These are phyloP conservation scores for Myotis davidii DNA, from an alignment of 2,113 vertebrate genomes.

Conservation along the genomic window DNA sequence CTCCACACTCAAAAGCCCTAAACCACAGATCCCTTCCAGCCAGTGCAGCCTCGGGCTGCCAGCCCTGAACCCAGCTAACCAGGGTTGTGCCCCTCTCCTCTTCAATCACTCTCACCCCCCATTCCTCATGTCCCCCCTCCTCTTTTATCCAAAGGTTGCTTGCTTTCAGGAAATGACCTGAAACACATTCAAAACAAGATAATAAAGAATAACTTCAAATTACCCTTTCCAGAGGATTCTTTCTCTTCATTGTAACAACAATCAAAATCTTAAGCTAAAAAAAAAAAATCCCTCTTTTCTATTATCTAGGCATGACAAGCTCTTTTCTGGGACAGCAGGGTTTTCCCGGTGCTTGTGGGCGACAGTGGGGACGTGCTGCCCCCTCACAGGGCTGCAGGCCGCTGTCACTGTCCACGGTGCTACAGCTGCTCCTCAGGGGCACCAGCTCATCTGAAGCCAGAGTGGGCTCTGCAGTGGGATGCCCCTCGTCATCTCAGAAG, in stretches of 20 bases:
- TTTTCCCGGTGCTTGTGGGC: neutral
- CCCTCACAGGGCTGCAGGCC: neutral
- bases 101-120: neutral
- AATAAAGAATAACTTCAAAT: neutral
- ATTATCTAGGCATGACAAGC: neutral
- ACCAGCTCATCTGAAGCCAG: neutral
- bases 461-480: rapidly evolving
- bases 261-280: neutral
- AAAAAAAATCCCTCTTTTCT: neutral
- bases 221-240: neutral
- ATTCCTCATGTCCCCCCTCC: neutral
- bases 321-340: neutral
- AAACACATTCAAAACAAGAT: conserved; percentile 31
- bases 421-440: neutral
- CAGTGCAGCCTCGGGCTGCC: neutral
- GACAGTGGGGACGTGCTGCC: neutral
- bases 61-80: neutral
- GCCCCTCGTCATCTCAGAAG: neutral
- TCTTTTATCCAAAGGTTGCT: neutral
- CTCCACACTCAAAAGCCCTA: neutral
- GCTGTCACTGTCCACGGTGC: neutral
- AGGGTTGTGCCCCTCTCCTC: neutral
- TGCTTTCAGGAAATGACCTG: neutral
- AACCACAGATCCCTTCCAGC: neutral
- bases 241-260: neutral